Evolutionary conservation across 1,140 invertebrate genomes (phyloP).

Genomic region (Cydia pomonella): DNA sequence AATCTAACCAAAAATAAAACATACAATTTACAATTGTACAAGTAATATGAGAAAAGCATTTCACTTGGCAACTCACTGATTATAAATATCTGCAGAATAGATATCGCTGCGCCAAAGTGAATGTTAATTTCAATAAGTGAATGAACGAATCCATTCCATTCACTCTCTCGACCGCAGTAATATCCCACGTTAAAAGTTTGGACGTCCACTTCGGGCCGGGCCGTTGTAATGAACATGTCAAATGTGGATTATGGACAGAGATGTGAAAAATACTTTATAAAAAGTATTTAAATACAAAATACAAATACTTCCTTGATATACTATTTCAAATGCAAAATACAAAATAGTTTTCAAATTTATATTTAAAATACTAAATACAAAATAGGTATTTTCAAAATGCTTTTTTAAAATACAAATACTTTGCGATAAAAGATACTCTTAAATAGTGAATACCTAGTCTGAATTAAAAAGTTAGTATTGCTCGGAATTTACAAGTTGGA

Average conservation of each 20-base stretch:
- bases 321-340: too few relatives aligned
- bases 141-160: constrained; percentile 29
- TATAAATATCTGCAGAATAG: not conserved
- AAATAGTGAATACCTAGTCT: too few relatives aligned
- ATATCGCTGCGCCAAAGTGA: not conserved
- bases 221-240: constrained; percentile 4
- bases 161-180: constrained; percentile 15
- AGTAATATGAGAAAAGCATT: not conserved
- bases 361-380: too few relatives aligned
- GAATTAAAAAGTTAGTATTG: too few relatives aligned
- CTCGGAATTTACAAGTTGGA: too few relatives aligned
- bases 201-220: not conserved
- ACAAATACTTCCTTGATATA: too few relatives aligned
- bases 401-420: too few relatives aligned
- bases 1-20: not conserved
- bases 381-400: too few relatives aligned
- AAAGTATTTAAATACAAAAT: too few relatives aligned
- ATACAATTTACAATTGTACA: not conserved
- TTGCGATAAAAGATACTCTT: too few relatives aligned
- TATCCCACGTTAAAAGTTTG: constrained; percentile 13
- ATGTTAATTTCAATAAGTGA: constrained; percentile 20
- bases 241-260: not conserved
- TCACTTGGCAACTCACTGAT: not conserved
- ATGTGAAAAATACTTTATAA: too few relatives aligned
- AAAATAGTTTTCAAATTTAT: too few relatives aligned